A percentile compares a stretch with the other conserved stretches of the same genome.
phyloP scores from a whole-genome alignment of 2,888 invertebrate genomes.

The Leucophenga maculata region DNA sequence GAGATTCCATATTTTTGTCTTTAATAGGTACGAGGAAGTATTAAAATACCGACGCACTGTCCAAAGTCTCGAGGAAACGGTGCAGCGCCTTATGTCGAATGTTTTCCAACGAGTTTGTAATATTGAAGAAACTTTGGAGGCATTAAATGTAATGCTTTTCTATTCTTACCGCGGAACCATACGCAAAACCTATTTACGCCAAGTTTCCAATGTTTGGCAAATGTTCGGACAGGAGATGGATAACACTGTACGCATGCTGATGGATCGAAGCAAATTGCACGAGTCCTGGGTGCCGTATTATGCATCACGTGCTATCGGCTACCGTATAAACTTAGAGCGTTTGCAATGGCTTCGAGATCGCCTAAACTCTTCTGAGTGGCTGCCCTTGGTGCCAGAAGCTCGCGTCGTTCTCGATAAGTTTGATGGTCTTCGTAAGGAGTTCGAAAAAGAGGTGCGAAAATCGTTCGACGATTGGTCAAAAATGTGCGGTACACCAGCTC shows the following conservation, averaged over 20 bases:
- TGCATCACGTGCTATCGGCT: constrained; percentile 81
- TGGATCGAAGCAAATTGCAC: constrained; percentile 76
- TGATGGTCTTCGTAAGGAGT: constrained; percentile 59
- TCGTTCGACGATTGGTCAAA: constrained; percentile 76
- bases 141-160: constrained; percentile 83
- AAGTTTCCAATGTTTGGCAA: constrained; percentile 80
- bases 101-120: constrained; percentile 86
- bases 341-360: constrained; percentile 77
- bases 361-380: constrained; percentile 83
- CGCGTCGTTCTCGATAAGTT: constrained; percentile 76
- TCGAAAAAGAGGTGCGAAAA: constrained; percentile 72
- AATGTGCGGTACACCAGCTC: constrained; percentile 77
- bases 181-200: constrained; percentile 79
- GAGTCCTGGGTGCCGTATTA: constrained; percentile 81
- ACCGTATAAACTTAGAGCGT: constrained; percentile 79
- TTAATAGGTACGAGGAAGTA: constrained; percentile 55
- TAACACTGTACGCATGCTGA: constrained; percentile 80
- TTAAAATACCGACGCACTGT: constrained; percentile 73
- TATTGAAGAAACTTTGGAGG: constrained; percentile 85
- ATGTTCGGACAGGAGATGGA: constrained; percentile 85
- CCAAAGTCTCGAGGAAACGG: constrained; percentile 79
- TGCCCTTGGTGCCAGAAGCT: constrained; percentile 82
- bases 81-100: constrained; percentile 85
- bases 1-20: neutral
- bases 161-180: constrained; percentile 84